Conservation (phyloP, 2,113 vertebrate species). For the Bagarius yarrelli region DNA sequence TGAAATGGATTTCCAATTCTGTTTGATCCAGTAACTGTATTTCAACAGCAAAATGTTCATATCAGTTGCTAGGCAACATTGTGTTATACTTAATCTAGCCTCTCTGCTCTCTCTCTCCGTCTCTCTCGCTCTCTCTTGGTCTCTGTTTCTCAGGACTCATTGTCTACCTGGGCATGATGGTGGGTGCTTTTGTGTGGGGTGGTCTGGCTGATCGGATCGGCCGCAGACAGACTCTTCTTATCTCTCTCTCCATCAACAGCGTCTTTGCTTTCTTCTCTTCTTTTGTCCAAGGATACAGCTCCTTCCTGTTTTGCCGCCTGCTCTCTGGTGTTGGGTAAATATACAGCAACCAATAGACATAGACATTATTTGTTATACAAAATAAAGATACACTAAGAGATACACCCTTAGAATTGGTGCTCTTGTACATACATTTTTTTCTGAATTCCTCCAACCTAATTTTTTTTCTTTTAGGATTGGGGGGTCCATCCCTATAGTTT, state of each 20-base stretch:
- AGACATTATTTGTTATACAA: too few relatives aligned
- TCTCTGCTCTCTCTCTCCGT: slow-evolving; percentile 29
- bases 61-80: neutral
- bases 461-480: slow-evolving; percentile 77
- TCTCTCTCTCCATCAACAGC: slow-evolving; percentile 97
- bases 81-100: neutral
- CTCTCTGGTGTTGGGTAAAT: slow-evolving; percentile 91
- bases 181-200: slow-evolving; percentile 95
- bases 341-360: neutral
- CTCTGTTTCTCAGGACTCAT: slow-evolving; percentile 78
- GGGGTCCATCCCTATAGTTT: slow-evolving; percentile 95
- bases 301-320: slow-evolving; percentile 94
- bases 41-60: neutral
- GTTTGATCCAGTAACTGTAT: neutral
- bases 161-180: slow-evolving; percentile 97
- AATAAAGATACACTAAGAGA: neutral
- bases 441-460: neutral
- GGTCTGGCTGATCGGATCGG: slow-evolving; percentile 92
- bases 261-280: slow-evolving; percentile 98
- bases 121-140: slow-evolving; percentile 27
- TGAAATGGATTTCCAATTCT: too few relatives aligned
- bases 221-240: slow-evolving; percentile 90
- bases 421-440: neutral
- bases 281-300: slow-evolving; percentile 95
- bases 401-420: neutral